Evolutionary conservation across 2,888 invertebrate species (phyloP), one percentile per base, ranked within the genome.

Genomic region (Nephrotoma appendiculata): DNA sequence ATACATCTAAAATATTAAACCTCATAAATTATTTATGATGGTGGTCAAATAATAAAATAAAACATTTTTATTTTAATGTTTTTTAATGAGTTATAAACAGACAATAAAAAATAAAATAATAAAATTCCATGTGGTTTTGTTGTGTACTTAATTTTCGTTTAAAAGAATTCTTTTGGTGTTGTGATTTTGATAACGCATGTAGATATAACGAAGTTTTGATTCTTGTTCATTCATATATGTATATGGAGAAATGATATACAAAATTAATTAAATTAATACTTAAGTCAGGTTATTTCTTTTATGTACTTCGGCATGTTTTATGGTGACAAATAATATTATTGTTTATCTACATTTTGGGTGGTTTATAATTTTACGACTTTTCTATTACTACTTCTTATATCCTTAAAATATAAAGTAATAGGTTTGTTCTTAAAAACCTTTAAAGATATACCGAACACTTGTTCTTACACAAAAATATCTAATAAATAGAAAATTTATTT

Each of bases 11-110:
- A 71, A 71, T 71, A 71, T 71, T 31, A 71, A 71, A 71, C 71
- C 71, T 71, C 71, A 71, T 71, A 71, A 71, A 71, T 71, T 71
- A 71, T 71, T 71, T 71, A 71, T 71, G 71, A 71, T 71, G 71
- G 71, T 71, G 71, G 71, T 71, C 71, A 71, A 71, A 19, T 71
- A 71, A 71, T 71, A 71, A 71, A 71, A 71, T 71, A 71, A 71
- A 71, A 71, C 71, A 71, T 71, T 71, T 71, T 57, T 52, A 31
- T 57, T 71, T 71, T 71, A 71, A 71, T 71, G 71, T 71, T 71
- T 71, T 71, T 71, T 84, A 84, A 84, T 84, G 84, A 84, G 84
- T 84, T 84, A 84, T 84, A 84, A 84, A 84, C 84, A 84, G 84
- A 84, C 84, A 84, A 84, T 84, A 84, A 84, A 84, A 84, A 42